phyloP scores from a whole-genome alignment of 2,888 invertebrate genomes.

The Notodonta dromedarius region DNA sequence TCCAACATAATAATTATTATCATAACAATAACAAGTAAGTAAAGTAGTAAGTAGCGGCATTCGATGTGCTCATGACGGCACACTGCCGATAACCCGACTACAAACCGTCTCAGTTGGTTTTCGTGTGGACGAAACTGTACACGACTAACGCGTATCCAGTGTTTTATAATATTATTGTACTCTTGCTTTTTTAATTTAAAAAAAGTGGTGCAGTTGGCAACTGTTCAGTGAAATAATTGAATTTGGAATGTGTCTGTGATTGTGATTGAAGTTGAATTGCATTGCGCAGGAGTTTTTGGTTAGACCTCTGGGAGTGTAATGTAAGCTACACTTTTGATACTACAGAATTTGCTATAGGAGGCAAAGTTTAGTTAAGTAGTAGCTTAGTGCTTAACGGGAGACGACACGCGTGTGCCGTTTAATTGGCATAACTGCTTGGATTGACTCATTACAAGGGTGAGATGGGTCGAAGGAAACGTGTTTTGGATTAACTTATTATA shows the following conservation, averaged over 20 bases:
- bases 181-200: constrained; percentile 3
- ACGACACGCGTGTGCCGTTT: neutral
- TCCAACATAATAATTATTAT: constrained; percentile 82
- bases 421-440: neutral
- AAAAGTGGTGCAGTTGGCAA: constrained; percentile 3
- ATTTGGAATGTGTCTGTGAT: constrained; percentile 39
- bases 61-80: constrained; percentile 60
- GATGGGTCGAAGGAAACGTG: no score
- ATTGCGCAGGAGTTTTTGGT: constrained; percentile 10
- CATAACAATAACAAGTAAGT: constrained; percentile 77
- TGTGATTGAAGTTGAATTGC: constrained; percentile 16
- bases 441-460: neutral
- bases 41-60: constrained; percentile 61
- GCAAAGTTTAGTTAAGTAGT: no score
- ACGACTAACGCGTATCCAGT: constrained; percentile 19
- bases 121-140: constrained; percentile 39
- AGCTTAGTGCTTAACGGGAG: neutral
- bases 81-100: constrained; percentile 49
- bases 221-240: neutral
- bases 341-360: no score
- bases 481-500: no score
- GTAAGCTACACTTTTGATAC: constrained; percentile 33
- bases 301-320: constrained; percentile 24
- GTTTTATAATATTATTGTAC: neutral
- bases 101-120: constrained; percentile 51